Conservation (phyloP, 2,888 invertebrate species). For the Chrysolina americana region DNA sequence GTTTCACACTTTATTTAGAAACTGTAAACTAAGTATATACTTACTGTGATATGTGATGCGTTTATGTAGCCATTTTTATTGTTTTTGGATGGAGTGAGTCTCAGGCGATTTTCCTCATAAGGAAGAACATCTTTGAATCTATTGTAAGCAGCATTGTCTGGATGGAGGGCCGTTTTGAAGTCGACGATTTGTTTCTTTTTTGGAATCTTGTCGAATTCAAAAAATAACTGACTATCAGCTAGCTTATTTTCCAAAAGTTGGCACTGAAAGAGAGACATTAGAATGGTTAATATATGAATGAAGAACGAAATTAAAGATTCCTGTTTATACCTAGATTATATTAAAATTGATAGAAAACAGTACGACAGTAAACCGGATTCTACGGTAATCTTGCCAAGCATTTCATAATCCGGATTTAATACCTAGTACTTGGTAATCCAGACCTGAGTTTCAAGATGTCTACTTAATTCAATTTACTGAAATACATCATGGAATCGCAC, state of each 20-base stretch:
- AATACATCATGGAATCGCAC: no score
- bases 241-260: slow-evolving; percentile 79
- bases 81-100: slow-evolving; percentile 84
- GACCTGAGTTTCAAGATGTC: no score
- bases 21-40: slow-evolving; percentile 39
- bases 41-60: slow-evolving; percentile 90
- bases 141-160: slow-evolving; percentile 76
- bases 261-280: slow-evolving; percentile 69
- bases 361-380: no score
- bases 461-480: no score
- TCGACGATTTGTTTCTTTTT: slow-evolving; percentile 81
- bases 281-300: background rate
- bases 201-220: slow-evolving; percentile 89
- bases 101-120: slow-evolving; percentile 91
- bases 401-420: no score
- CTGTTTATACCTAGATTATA: no score
- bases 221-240: slow-evolving; percentile 81
- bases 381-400: no score
- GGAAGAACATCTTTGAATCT: slow-evolving; percentile 84
- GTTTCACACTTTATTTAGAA: no score
- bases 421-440: no score
- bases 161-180: slow-evolving; percentile 80
- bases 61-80: slow-evolving; percentile 94
- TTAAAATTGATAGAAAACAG: no score
- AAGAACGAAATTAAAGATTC: background rate